Conservation (phyloP, 2,797 vertebrate genomes). For the Galagoides demidoff region DNA sequence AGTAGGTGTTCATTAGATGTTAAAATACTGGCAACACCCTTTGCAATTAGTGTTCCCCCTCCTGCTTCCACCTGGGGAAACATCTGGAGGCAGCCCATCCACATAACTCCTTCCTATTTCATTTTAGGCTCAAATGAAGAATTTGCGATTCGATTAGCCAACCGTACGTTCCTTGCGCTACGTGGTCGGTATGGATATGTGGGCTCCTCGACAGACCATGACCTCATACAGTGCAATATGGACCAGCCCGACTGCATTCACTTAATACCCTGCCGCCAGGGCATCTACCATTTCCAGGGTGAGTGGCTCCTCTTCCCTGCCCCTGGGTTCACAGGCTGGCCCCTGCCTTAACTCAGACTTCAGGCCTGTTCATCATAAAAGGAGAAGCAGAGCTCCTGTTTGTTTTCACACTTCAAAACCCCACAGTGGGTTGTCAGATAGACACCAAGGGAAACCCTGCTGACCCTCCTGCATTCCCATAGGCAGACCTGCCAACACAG, state of each 20-base stretch:
- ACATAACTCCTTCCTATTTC: neutral
- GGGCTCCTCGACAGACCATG: conserved; percentile 49
- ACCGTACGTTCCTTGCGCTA: conserved; percentile 79
- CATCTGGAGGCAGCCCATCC: neutral
- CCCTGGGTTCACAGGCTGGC: neutral
- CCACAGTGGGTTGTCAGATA: neutral
- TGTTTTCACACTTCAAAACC: neutral
- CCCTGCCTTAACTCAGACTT: neutral
- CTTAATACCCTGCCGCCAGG: conserved; percentile 79
- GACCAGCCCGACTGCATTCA: conserved; percentile 81
- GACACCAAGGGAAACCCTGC: neutral
- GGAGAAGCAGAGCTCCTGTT: neutral
- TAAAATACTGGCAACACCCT: neutral
- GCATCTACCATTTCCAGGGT: conserved; percentile 84
- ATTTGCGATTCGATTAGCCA: conserved; percentile 79
- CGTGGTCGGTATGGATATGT: conserved; percentile 81
- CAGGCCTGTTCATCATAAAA: neutral
- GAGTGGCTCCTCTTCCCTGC: conserved; percentile 4
- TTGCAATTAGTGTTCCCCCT: neutral
- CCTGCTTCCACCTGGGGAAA: neutral
- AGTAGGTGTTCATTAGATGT: neutral
- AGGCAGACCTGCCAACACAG: neutral
- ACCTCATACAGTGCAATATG: conserved; percentile 77
- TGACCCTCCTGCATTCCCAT: neutral
- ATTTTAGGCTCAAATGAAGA: conserved; percentile 79